phyloP scores from a whole-genome alignment of 2,888 invertebrate genomes.

The Diaperis boleti region DNA sequence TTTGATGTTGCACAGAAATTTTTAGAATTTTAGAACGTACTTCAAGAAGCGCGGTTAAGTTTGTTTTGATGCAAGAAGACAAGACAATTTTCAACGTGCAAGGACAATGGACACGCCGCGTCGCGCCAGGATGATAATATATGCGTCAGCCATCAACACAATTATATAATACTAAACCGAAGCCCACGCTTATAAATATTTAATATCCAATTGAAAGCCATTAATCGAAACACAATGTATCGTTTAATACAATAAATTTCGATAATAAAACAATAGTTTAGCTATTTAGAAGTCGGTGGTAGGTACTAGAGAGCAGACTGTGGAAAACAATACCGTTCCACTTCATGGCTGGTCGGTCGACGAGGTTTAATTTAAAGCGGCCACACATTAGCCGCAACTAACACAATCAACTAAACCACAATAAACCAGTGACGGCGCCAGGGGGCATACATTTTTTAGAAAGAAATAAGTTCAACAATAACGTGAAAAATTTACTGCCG shows the following conservation, averaged over 20 bases:
- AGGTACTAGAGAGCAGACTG: conserved; percentile 25
- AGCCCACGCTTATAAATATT: conserved; percentile 50
- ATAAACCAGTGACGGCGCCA: too few relatives aligned
- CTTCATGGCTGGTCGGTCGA: conserved; percentile 34
- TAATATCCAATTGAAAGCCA: conserved; percentile 48
- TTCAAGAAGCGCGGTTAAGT: too few relatives aligned
- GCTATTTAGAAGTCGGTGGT: conserved; percentile 36
- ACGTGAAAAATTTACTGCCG: too few relatives aligned
- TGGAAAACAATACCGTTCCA: conserved; percentile 42
- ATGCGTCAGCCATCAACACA: conserved; percentile 48
- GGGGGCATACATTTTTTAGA: too few relatives aligned
- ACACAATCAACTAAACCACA: conserved; percentile 31
- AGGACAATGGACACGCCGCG: conserved; percentile 47
- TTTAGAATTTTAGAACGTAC: too few relatives aligned
- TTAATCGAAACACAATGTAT: conserved; percentile 49
- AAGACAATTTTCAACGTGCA: conserved; percentile 42
- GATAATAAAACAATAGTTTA: conserved; percentile 53
- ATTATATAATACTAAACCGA: conserved; percentile 49
- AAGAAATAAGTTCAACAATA: too few relatives aligned
- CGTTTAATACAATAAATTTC: conserved; percentile 49
- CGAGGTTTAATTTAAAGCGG: conserved; percentile 39
- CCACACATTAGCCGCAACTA: conserved; percentile 36
- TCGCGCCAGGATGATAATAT: conserved; percentile 44
- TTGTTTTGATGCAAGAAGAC: not conserved
- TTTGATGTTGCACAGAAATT: too few relatives aligned